Conservation (phyloP, 1,140 invertebrate genomes). For the Plectrocnemia conspersa region DNA sequence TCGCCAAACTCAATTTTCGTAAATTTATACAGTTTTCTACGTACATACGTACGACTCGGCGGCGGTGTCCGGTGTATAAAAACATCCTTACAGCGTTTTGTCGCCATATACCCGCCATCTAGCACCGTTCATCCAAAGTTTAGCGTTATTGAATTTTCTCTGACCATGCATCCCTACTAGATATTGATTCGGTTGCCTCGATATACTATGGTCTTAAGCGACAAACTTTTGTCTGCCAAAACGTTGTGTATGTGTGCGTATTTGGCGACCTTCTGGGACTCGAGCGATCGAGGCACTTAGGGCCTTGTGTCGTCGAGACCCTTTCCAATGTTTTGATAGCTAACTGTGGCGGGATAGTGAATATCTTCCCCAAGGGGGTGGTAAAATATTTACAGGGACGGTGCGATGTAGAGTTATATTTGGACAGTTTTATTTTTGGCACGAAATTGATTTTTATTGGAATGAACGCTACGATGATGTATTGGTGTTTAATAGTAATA, state of each 20-base stretch:
- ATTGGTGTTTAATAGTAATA: no score
- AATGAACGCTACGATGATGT: no score
- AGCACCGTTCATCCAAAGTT: conserved; percentile 28
- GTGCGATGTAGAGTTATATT: no score
- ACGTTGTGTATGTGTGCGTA: background rate
- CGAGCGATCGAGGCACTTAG: background rate
- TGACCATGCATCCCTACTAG: conserved; percentile 32
- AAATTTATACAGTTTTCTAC: conserved; percentile 18
- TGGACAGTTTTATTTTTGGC: no score
- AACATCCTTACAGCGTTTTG: conserved; percentile 26
- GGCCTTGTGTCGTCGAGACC: conserved; percentile 15
- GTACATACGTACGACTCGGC: no score
- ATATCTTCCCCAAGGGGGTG: conserved; percentile 34
- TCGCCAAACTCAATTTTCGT: background rate
- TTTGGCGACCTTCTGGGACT: conserved; percentile 7
- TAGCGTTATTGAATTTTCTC: conserved; percentile 35
- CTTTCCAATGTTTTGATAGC: conserved; percentile 35
- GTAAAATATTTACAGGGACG: conserved; percentile 29
- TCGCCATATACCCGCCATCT: conserved; percentile 23
- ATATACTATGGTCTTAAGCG: conserved; percentile 10
- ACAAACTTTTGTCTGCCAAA: no score
- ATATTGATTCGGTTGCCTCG: conserved; percentile 29
- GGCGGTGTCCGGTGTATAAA: conserved; percentile 22
- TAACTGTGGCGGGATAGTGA: conserved; percentile 36
- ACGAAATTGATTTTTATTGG: no score